Evolutionary conservation across 2,113 vertebrate genomes (phyloP).

Genomic region (Mola mola): DNA sequence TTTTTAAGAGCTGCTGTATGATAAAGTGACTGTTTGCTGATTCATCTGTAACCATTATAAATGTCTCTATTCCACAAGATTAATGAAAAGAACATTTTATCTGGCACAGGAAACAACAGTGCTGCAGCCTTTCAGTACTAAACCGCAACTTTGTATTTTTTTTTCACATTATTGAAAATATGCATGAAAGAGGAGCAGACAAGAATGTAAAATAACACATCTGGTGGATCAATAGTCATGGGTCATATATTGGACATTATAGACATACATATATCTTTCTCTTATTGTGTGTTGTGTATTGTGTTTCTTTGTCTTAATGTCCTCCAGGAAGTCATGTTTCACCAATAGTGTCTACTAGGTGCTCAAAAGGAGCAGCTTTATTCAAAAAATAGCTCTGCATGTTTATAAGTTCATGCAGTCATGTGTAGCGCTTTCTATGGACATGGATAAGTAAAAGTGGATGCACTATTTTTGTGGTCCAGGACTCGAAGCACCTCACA

Average conservation of each 20-base stretch:
- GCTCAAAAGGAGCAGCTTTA: too few species aligned
- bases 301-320: not conserved
- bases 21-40: not conserved
- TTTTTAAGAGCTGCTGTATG: conserved; percentile 12
- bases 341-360: too few species aligned
- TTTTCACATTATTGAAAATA: not conserved
- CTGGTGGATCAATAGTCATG: too few species aligned
- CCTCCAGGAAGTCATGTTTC: conserved; percentile 21
- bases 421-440: too few species aligned
- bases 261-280: conserved; percentile 4
- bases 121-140: too few species aligned
- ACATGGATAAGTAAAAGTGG: too few species aligned
- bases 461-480: too few species aligned
- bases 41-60: conserved; percentile 1
- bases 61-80: not conserved
- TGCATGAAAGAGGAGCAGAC: not conserved
- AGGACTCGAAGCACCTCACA: too few species aligned
- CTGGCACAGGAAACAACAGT: not conserved
- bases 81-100: conserved; percentile 3
- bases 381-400: too few species aligned
- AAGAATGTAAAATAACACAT: not conserved
- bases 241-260: too few species aligned
- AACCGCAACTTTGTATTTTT: too few species aligned
- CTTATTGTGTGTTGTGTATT: not conserved
- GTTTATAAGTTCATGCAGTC: too few species aligned